Evolutionary conservation across 2,888 invertebrate species (phyloP), one percentile per base, ranked within the genome.

Genomic region (Hypolimnas misippus): DNA sequence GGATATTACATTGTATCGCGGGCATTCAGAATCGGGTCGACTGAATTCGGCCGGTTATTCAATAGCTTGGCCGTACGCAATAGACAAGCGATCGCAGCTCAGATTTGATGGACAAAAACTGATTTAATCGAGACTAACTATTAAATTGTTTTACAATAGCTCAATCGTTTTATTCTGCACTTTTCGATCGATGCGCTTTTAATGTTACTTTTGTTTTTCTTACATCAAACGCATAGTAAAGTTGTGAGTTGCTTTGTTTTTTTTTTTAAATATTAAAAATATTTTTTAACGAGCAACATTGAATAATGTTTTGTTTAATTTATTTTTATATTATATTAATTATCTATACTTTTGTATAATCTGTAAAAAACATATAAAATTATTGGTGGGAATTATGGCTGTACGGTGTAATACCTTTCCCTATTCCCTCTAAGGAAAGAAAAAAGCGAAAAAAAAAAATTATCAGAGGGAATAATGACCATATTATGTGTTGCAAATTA

Each of bases 1-100:
- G 62, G 6, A 21, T 42, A 46, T 21, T 6, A 40, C 16, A 12
- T 51, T 21, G 53, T 63, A 57, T 40, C 4, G 14, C 49, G 35
- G 6, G 33, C 53, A 52, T 65, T 65, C 42, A 35, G 19, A 17
- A 50, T 42, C 7, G 25, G 19, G 57, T 42, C 63, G 63, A 64
- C 66, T 66, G 31, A 66, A 72, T 66, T 72, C 25, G 59, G 67
- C 17, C 60, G 69, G 57, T 16, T 72, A 33, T 21, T 29, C 33
- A 12, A 19, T 60, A 46, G 56, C 52, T 64, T 49, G 49, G 46
- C 53, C 49, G 49, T 14, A 53, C 33, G 49, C 50, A 14, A 19
- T 52, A 61, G 53, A 52, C 44, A 31, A 35, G 12, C 16, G 31
- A 58, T 35, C 29, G 14, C 14, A 7, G 14, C 21, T 25, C 35